Base-by-base conservation (phyloP, 2,113 vertebrate genomes). In the Sceloporus undulatus region DNA sequence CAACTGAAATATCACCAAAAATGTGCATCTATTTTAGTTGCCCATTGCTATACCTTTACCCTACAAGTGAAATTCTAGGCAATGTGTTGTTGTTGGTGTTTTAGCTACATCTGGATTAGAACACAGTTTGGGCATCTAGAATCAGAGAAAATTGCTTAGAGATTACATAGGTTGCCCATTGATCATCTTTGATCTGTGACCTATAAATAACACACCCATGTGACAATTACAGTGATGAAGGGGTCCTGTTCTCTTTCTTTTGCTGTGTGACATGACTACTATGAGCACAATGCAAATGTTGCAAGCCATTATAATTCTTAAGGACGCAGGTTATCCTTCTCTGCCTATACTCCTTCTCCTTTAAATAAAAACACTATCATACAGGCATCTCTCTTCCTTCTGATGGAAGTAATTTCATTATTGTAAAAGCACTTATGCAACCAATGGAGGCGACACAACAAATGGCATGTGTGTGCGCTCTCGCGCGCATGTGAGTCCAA, bases 341-440 rank as follows among this genome's bases (percentile, higher is more conserved):
- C 86, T 83, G 66, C 76, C 34, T 42, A 82, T 83, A 85, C 71
- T 76, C 54, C 74, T 59, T 7, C 29, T 23, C 54, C 13, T 7
- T 1, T 23, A n/a, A 54, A 65, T 23, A 93, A 91, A 86, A 65
- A n/a, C 75, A 83, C 5, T 94, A 94, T 95, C 93, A 91, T 11
- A 1, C 52, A 88, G 88, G 52, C 90, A 93, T 96, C 93, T 94
- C 82, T 94, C 38, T 54, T 90, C 85, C 86, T 94, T 88, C 88
- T 93, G 91, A 93, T 91, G 90, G 93, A 94, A 94, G 93, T 95
- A 96, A 95, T 96, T 94, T 94, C 90, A 95, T 96, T 95, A 95
- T 93, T 94, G 93, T 94, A 92, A 95, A 96, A 96, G 94, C 95
- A 94, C 82, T 96, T 93, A 86, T 68, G 81, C 85, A 94, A 95